phyloP scores from a whole-genome alignment of 2,113 vertebrate species.

The Pterocles gutturalis region DNA sequence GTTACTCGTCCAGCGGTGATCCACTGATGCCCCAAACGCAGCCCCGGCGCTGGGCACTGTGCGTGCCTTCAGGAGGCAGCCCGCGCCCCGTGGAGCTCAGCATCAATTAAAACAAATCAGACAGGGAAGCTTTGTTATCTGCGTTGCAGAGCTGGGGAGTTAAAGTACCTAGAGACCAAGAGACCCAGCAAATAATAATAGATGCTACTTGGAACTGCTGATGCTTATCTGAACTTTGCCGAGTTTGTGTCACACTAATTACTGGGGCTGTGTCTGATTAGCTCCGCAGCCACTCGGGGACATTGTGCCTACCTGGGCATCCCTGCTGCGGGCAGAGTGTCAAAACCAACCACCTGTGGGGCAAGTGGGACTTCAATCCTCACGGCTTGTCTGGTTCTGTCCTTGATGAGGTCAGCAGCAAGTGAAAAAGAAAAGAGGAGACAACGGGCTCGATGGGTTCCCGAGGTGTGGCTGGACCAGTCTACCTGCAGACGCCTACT shows the following conservation, averaged over 20 bases:
- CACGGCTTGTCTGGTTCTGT: neutral
- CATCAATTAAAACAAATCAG: neutral
- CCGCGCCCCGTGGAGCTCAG: neutral
- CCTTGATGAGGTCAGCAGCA: neutral
- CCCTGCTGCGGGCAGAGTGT: neutral
- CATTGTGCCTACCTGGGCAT: neutral
- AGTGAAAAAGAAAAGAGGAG: neutral
- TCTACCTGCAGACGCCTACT: rapidly evolving
- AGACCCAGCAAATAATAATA: neutral
- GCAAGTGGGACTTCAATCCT: neutral
- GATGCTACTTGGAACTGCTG: neutral
- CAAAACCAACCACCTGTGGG: neutral
- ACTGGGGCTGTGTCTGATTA: neutral
- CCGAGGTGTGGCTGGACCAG: neutral
- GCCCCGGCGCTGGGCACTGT: rapidly evolving
- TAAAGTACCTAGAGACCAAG: neutral
- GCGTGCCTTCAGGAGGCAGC: neutral
- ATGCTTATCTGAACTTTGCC: neutral
- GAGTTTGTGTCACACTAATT: neutral
- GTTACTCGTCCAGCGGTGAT: rapidly evolving
- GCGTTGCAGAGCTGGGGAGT: neutral
- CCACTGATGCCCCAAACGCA: rapidly evolving
- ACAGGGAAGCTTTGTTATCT: neutral
- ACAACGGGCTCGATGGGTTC: neutral
- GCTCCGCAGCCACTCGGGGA: neutral